Evolutionary conservation across 2,888 invertebrate genomes (phyloP).

Genomic region (Erynnis tages): DNA sequence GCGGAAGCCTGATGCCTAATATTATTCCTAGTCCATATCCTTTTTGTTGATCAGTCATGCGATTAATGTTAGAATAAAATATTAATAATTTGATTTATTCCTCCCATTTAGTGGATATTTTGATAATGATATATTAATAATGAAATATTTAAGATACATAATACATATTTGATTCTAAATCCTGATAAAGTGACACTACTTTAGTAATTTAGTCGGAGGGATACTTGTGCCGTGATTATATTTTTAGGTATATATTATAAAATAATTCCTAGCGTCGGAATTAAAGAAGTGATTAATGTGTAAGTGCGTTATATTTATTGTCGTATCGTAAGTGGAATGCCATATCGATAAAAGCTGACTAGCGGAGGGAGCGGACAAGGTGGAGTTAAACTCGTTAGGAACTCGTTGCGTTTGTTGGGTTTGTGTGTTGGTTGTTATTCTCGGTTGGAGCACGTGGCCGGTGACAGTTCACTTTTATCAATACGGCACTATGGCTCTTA

Average conservation of each 20-base stretch:
- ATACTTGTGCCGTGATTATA: conserved; percentile 83
- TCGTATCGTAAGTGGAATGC: conserved; percentile 81
- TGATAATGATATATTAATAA: conserved; percentile 82
- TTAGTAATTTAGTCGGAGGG: conserved; percentile 82
- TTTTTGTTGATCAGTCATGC: conserved; percentile 82
- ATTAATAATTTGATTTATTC: conserved; percentile 82
- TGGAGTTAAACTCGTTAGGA: conserved; percentile 78
- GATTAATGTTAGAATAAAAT: conserved; percentile 80
- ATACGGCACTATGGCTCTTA: conserved; percentile 77
- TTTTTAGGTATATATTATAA: conserved; percentile 82
- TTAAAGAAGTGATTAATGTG: conserved; percentile 82
- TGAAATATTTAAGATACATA: conserved; percentile 82
- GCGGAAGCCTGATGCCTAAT: conserved; percentile 76
- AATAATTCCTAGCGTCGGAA: conserved; percentile 82
- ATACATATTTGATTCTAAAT: conserved; percentile 83
- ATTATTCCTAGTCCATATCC: conserved; percentile 82
- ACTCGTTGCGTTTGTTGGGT: conserved; percentile 69
- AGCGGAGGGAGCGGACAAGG: conserved; percentile 53
- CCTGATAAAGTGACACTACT: conserved; percentile 82
- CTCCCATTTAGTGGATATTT: conserved; percentile 83
- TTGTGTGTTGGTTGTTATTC: conserved; percentile 66
- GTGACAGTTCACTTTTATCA: conserved; percentile 77
- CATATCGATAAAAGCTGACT: conserved; percentile 82
- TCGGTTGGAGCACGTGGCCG: conserved; percentile 44
- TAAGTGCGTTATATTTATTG: conserved; percentile 82